Conservation (phyloP, 53 echinoderm and acorn worm species). For the Temnopleurus reevesii region DNA sequence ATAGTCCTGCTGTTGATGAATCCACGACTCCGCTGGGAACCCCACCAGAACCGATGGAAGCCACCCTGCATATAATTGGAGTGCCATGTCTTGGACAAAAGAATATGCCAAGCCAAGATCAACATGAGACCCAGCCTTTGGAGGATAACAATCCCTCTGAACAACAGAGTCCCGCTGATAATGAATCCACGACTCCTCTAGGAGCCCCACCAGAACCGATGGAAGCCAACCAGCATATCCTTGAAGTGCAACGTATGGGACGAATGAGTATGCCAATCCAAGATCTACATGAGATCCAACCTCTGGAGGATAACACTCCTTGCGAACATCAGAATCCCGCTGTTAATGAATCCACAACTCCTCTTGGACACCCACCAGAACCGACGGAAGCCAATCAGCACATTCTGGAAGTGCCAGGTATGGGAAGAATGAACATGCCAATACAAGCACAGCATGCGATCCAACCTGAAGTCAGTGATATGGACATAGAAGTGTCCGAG, state of each 20-base stretch:
- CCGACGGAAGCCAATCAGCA: not conserved
- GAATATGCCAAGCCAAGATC: not conserved
- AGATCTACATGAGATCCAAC: not conserved
- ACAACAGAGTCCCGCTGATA: not conserved
- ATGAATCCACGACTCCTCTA: not conserved
- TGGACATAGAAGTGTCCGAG: not conserved
- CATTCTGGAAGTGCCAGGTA: not conserved
- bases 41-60: not conserved
- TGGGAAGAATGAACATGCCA: constrained; percentile 26
- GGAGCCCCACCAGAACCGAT: no score
- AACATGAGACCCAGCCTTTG: not conserved
- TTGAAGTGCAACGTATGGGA: not conserved
- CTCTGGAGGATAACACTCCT: not conserved
- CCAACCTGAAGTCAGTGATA: not conserved
- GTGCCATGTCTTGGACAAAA: constrained; percentile 1
- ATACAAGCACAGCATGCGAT: not conserved
- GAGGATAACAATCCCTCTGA: not conserved
- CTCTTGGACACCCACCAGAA: not conserved
- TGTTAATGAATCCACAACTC: not conserved
- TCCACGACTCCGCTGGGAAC: not conserved
- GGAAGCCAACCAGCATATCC: not conserved
- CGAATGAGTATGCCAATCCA: constrained; percentile 6
- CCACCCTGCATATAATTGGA: not conserved
- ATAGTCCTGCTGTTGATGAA: not conserved
- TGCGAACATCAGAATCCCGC: not conserved